A percentile compares a stretch with the other conserved stretches of the same genome.
Evolutionary conservation across 2,113 vertebrate species (phyloP).

Genomic region (Brachyhypopomus gauderio): DNA sequence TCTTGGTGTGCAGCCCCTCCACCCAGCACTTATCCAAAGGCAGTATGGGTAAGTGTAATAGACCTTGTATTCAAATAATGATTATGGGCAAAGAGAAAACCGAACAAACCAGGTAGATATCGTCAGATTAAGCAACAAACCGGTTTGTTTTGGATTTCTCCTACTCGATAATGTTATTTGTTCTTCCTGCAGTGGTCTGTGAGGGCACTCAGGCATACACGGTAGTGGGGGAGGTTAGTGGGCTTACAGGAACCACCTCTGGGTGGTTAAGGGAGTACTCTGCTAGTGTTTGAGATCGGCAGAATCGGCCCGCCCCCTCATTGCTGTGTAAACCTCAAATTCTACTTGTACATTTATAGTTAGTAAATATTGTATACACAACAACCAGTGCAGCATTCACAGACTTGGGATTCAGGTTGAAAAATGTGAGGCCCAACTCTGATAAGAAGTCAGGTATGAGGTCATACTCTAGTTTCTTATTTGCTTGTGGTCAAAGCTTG

Average conservation of each 20-base stretch:
- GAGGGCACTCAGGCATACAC: background rate
- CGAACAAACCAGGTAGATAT: background rate
- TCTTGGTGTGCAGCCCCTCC: conserved; percentile 91
- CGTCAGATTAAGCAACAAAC: too few relatives aligned
- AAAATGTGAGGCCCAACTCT: background rate
- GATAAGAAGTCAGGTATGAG: background rate
- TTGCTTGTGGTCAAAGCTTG: background rate
- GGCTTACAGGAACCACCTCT: background rate
- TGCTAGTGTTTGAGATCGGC: background rate
- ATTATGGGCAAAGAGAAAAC: background rate
- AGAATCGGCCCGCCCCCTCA: background rate
- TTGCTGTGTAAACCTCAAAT: background rate
- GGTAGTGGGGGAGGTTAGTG: background rate
- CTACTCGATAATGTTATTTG: background rate
- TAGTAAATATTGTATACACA: too few relatives aligned
- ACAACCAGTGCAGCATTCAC: too few relatives aligned
- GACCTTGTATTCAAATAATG: background rate
- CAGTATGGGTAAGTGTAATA: conserved; percentile 89
- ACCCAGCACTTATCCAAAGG: conserved; percentile 93
- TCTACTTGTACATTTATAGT: too few relatives aligned
- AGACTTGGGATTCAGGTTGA: too few relatives aligned
- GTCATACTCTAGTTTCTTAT: background rate
- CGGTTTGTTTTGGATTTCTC: background rate
- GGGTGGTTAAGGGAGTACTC: background rate
- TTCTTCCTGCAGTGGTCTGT: background rate